Percentiles rank a stretch among this genome's conserved stretches.
Evolutionary conservation across 2,888 invertebrate species (phyloP).

Genomic region (Drosophila multiciliata): DNA sequence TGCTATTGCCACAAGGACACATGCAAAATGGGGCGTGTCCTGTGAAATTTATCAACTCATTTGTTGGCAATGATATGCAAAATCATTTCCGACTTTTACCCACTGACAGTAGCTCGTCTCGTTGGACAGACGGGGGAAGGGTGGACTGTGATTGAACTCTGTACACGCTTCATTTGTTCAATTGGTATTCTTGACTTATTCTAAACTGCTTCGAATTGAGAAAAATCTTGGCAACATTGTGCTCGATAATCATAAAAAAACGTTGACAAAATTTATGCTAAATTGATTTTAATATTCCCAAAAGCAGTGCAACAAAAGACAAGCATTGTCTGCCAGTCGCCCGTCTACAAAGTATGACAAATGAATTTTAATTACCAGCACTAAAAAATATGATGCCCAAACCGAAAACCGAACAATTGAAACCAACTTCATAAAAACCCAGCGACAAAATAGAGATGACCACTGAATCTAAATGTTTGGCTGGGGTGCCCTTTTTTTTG

Average conservation of each 20-base stretch:
- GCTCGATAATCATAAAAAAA: conserved; percentile 38
- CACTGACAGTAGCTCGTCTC: conserved; percentile 39
- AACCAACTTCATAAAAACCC: conserved; percentile 52
- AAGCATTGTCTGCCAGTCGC: conserved; percentile 47
- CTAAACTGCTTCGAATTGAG: conserved; percentile 5
- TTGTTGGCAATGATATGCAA: conserved; percentile 71
- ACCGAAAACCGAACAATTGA: conserved; percentile 54
- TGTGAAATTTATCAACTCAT: conserved; percentile 71
- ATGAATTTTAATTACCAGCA: conserved; percentile 75
- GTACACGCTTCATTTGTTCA: conserved; percentile 45
- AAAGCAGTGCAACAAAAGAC: conserved; percentile 33
- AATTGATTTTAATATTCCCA: conserved; percentile 69
- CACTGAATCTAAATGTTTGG: conserved; percentile 29
- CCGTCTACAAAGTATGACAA: conserved; percentile 70
- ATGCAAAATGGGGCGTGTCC: conserved; percentile 67
- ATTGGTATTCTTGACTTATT: conserved; percentile 42
- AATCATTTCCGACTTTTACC: conserved; percentile 52
- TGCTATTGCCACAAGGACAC: conserved; percentile 13
- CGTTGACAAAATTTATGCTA: conserved; percentile 64
- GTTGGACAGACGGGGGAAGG: conserved; percentile 6
- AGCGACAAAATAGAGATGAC: conserved; percentile 50
- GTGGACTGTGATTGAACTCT: conserved; percentile 19
- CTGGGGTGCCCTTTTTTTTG: neutral
- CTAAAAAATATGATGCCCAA: conserved; percentile 53
- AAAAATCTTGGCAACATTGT: conserved; percentile 46